Evolutionary conservation across 2,888 invertebrate species (phyloP), one percentile per base, ranked within the genome.

Genomic region (Rhodophaea formosa): DNA sequence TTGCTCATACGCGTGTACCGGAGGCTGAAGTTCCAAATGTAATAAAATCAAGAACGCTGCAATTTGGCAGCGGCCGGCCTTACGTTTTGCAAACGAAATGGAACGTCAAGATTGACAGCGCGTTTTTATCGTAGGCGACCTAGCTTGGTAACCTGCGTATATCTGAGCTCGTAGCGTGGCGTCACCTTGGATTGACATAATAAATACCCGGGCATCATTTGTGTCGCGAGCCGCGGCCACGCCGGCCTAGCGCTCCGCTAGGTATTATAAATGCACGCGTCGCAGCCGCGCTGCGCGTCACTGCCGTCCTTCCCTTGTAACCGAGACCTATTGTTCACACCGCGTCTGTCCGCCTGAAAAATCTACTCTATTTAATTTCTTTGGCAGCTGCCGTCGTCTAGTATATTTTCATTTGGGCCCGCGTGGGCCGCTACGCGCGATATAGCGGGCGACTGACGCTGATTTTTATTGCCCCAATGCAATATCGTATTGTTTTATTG

Each of bases 311-410:
- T 84, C 79, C 83, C 78, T 81, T 82, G 82, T 82, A 77, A 73
- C 76, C 74, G 70, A 79, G 76, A 81, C 82, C 85, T 79, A 88
- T 90, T 88, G 89, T 89, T 86, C 84, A 79, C 69, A 71, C 72
- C 75, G 67, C 70, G 77, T 82, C 83, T 79, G 81, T 82, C 82
- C 68, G 67, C 74, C 76, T 84, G 83, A 90, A 89, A 87, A 88
- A 88, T 88, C 77, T 83, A 78, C 79, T 84, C 82, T 82, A 83
- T 88, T 88, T 82, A 86, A 88, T 88, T 85, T 87, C 82, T 84
- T 88, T 90, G 90, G 89, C 90, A 89, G 79, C 82, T 72, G 66
- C 69, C 79, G 70, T 79, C 77, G 82, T 78, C 77, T 74, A 82
- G 80, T 82, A 83, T 87, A 88, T 87, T 87, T 85, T 83, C 79